These are phyloP conservation scores for Discoglossus pictus DNA, from an alignment of 2,797 vertebrate species.

Conservation along the genomic window DNA sequence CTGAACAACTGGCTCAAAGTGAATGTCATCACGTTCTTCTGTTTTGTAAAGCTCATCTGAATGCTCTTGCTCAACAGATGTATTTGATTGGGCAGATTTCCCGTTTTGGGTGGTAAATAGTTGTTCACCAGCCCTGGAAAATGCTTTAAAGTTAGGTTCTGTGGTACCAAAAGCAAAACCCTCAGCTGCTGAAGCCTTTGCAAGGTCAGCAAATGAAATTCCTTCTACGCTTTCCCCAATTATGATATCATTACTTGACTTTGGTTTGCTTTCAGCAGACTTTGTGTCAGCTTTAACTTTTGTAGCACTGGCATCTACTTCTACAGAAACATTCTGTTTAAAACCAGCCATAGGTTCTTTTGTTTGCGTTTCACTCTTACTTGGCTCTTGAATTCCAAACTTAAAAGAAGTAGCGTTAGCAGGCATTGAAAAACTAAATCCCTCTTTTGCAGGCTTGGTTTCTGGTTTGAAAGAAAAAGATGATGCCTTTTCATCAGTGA, in stretches of 20 bases:
- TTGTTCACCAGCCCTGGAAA: slow-evolving; percentile 83
- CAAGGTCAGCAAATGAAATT: slow-evolving; percentile 89
- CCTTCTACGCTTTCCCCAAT: slow-evolving; percentile 72
- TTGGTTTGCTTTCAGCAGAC: slow-evolving; percentile 53
- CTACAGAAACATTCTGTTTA: slow-evolving; percentile 73
- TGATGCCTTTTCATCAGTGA: slow-evolving; percentile 68
- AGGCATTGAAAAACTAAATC: slow-evolving; percentile 83
- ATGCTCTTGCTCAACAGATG: slow-evolving; percentile 75
- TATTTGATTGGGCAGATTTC: slow-evolving; percentile 60
- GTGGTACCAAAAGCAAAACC: slow-evolving; percentile 83
- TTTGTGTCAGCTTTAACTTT: slow-evolving; percentile 47
- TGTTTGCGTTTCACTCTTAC: slow-evolving; percentile 59
- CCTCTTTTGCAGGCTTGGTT: slow-evolving; percentile 66
- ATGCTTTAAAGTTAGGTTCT: slow-evolving; percentile 87
- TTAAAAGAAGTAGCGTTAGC: slow-evolving; percentile 74
- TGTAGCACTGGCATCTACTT: slow-evolving; percentile 72
- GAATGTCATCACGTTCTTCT: slow-evolving; percentile 93
- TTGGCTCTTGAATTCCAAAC: slow-evolving; percentile 84
- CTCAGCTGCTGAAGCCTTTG: slow-evolving; percentile 70
- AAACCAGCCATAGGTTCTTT: slow-evolving; percentile 67
- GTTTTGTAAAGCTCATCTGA: slow-evolving; percentile 93
- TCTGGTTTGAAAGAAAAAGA: slow-evolving; percentile 80
- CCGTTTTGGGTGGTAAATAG: slow-evolving; percentile 76
- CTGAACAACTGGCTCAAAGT: slow-evolving; percentile 97
- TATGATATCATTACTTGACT: slow-evolving; percentile 59